Conservation (phyloP, 2,888 invertebrate genomes). For the Agonopterix heracliana region DNA sequence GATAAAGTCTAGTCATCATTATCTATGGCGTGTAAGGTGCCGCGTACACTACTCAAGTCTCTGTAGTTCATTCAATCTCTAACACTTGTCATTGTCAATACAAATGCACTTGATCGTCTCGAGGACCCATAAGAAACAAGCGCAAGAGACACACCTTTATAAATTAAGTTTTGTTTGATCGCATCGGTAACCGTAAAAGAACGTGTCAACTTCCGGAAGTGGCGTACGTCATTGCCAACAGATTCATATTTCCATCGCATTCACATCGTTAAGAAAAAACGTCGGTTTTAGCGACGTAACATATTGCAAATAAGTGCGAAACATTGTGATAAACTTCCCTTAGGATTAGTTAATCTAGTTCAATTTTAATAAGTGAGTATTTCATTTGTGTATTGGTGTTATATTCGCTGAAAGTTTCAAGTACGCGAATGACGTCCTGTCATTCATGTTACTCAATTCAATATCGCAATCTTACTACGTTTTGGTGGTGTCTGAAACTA, state of each 20-base stretch:
- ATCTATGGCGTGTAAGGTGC: too few species aligned
- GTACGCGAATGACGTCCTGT: constrained; percentile 63
- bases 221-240: constrained; percentile 74
- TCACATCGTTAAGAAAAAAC: constrained; percentile 48
- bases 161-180: constrained; percentile 13
- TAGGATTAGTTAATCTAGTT: constrained; percentile 67
- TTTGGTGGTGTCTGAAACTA: constrained; percentile 32
- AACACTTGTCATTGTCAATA: too few species aligned
- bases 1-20: too few species aligned
- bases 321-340: constrained; percentile 67
- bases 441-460: constrained; percentile 68
- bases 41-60: too few species aligned
- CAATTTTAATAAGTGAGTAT: constrained; percentile 70
- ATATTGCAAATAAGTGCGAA: constrained; percentile 61
- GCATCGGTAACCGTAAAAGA: constrained; percentile 21
- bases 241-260: constrained; percentile 53
- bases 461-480: constrained; percentile 48
- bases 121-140: too few species aligned
- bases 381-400: constrained; percentile 29
- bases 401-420: constrained; percentile 42
- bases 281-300: constrained; percentile 61
- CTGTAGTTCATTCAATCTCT: too few species aligned
- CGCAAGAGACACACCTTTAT: neutral
- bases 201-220: constrained; percentile 65
- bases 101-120: too few species aligned